A percentile compares a stretch with the other conserved stretches of the same genome.
Evolutionary conservation across 1,140 invertebrate species (phyloP).

Genomic region (Chrysomallon squamiferum): DNA sequence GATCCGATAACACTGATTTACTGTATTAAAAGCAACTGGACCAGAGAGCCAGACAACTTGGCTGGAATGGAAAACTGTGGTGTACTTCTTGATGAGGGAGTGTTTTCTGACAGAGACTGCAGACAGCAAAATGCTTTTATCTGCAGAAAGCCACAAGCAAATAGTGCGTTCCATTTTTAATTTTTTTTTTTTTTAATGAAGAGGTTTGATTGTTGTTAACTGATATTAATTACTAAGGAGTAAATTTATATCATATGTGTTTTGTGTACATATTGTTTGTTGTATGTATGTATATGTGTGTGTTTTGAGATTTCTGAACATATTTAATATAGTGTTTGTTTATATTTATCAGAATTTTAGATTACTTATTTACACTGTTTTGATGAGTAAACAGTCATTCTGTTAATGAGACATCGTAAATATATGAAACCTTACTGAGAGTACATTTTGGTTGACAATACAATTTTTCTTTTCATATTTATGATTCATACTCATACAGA

Average conservation of each 20-base stretch:
- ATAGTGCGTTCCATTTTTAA: background rate
- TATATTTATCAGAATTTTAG: too few relatives aligned
- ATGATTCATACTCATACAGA: too few relatives aligned
- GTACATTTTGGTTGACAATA: too few relatives aligned
- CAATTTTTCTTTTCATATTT: too few relatives aligned
- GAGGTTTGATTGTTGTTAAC: background rate
- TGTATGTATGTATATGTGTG: background rate
- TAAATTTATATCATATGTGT: too few relatives aligned
- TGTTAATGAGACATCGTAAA: too few relatives aligned
- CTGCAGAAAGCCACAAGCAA: constrained; percentile 4
- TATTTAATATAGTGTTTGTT: background rate
- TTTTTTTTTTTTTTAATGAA: background rate
- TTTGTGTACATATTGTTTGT: too few relatives aligned
- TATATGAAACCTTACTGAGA: too few relatives aligned
- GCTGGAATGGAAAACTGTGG: background rate
- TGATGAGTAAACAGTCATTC: too few relatives aligned
- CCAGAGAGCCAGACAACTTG: constrained; percentile 1
- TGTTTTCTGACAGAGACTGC: constrained; percentile 4
- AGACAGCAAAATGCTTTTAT: background rate
- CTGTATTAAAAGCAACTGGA: constrained; percentile 4
- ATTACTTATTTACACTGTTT: too few relatives aligned
- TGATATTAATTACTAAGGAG: too few relatives aligned
- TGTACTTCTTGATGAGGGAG: background rate
- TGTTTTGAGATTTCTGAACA: background rate
- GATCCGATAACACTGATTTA: background rate